Conservation (phyloP, 2,797 vertebrate genomes). For the Arrhamphus sclerolepis region DNA sequence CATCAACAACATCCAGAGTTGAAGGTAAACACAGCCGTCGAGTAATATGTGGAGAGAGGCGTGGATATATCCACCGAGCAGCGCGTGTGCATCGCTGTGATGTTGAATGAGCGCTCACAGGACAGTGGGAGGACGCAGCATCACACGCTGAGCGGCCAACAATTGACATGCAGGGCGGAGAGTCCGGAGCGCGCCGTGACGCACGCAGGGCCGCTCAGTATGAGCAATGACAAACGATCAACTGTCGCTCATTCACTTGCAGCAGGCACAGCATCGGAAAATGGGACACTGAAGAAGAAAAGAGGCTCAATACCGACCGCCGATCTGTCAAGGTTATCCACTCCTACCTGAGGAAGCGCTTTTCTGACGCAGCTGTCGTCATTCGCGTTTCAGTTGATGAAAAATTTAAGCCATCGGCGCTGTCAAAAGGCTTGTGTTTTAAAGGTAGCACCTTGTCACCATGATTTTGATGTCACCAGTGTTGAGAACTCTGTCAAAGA, state of each 20-base stretch:
- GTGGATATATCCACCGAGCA: conserved; percentile 30
- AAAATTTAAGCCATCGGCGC: too few species aligned
- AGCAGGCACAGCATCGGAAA: background rate
- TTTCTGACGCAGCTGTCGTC: conserved; percentile 47
- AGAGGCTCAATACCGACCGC: background rate
- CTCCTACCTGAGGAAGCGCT: conserved; percentile 56
- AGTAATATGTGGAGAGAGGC: conserved; percentile 11
- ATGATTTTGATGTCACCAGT: too few species aligned
- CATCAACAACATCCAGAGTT: conserved; percentile 29
- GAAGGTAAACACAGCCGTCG: conserved; percentile 2
- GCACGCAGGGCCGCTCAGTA: conserved; percentile 47
- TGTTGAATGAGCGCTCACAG: conserved; percentile 43
- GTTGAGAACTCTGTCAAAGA: too few species aligned
- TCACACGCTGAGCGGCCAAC: conserved; percentile 69
- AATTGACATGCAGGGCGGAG: conserved; percentile 62
- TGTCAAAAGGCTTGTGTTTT: too few species aligned
- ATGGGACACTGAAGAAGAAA: too few species aligned
- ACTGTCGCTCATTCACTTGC: conserved; percentile 20
- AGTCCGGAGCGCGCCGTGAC: conserved; percentile 64
- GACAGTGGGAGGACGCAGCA: conserved; percentile 61
- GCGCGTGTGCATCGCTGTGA: conserved; percentile 37
- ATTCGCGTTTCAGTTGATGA: too few species aligned
- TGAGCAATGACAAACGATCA: conserved; percentile 20
- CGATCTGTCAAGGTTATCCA: conserved; percentile 69
- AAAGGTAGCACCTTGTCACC: too few species aligned